Conservation (phyloP, 2,797 vertebrate species). For the Artibeus lituratus region DNA sequence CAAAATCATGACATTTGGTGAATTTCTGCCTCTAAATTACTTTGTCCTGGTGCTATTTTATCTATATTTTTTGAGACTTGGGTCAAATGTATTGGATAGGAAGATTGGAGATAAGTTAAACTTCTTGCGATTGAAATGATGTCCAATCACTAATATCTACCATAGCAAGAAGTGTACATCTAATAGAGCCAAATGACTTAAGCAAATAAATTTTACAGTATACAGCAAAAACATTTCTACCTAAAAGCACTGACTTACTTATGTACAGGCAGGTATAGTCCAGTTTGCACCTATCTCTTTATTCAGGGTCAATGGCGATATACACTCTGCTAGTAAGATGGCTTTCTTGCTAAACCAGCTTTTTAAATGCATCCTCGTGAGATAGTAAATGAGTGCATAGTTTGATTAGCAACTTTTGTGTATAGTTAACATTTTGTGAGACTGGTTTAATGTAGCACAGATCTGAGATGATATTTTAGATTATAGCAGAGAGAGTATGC, state of each 20-base stretch:
- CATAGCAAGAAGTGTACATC: constrained; percentile 15
- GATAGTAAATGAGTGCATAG: neutral
- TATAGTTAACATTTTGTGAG: neutral
- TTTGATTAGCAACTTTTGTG: constrained; percentile 10
- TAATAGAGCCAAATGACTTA: constrained; percentile 38
- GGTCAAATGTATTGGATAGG: neutral
- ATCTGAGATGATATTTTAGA: neutral
- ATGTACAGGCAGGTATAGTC: neutral
- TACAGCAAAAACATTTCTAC: neutral
- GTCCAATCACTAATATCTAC: neutral
- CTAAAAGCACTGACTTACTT: constrained; percentile 16
- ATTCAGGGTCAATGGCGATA: neutral
- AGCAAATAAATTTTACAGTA: constrained; percentile 42
- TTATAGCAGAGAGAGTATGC: neutral
- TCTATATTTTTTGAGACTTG: neutral
- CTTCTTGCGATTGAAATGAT: constrained; percentile 15
- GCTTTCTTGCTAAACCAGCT: constrained; percentile 42
- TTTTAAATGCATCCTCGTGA: constrained; percentile 18
- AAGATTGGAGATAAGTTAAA: neutral
- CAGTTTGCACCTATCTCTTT: neutral
- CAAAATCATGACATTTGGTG: neutral
- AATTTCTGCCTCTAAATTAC: constrained; percentile 11
- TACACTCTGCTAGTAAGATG: neutral
- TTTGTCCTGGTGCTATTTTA: neutral
- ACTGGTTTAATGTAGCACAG: neutral